Conservation (phyloP, 2,797 vertebrate species). For the Gallirallus australis region DNA sequence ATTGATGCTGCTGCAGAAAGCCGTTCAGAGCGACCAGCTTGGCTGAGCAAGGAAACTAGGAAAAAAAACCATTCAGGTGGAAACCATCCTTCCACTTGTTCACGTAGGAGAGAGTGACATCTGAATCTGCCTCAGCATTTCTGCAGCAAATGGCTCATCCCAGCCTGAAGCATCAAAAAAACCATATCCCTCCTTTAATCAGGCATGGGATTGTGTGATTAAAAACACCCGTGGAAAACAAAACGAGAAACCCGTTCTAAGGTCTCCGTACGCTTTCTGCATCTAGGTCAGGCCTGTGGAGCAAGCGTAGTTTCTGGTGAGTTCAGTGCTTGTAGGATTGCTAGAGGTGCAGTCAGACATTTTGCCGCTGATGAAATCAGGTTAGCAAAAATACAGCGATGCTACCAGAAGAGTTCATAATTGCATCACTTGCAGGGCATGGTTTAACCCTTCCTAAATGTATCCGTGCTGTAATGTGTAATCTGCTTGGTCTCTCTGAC, state of each 20-base stretch:
- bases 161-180: rapidly evolving
- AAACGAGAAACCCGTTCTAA: background rate
- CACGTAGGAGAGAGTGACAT: rapidly evolving
- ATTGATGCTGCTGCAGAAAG: constrained; percentile 7
- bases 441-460: constrained; percentile 1
- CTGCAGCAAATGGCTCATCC: background rate
- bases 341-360: background rate
- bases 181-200: background rate
- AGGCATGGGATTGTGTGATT: background rate
- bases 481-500: background rate
- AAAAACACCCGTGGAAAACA: background rate
- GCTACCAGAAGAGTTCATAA: background rate
- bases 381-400: background rate
- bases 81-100: background rate
- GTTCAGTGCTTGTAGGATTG: background rate
- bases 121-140: background rate
- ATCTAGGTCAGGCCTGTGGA: background rate
- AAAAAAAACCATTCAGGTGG: background rate
- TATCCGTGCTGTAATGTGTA: background rate
- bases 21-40: rapidly evolving
- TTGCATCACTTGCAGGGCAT: background rate
- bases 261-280: rapidly evolving
- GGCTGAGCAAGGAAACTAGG: background rate
- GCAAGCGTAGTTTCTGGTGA: background rate
- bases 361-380: background rate